These are phyloP conservation scores for Stramonita haemastoma DNA, from an alignment of 2,888 invertebrate species.

Conservation along the genomic window DNA sequence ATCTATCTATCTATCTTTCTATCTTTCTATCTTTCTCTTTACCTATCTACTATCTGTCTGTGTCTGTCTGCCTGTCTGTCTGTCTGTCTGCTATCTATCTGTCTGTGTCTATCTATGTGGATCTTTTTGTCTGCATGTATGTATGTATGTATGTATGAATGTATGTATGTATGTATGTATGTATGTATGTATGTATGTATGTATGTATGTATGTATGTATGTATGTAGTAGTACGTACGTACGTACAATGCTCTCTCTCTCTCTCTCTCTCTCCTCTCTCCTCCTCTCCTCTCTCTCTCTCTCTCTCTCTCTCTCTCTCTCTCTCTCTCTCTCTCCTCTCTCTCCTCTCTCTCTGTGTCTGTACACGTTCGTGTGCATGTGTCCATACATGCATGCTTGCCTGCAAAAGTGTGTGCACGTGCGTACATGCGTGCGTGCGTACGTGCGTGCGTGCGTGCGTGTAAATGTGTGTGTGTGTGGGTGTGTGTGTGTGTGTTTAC, in stretches of 20 bases:
- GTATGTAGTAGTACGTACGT: conserved; percentile 13
- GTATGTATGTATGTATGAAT: conserved; percentile 11
- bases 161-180: conserved; percentile 27
- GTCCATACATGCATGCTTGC: conserved; percentile 1
- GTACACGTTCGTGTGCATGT: conserved; percentile 15
- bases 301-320: neutral
- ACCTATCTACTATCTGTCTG: neutral
- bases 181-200: conserved; percentile 29
- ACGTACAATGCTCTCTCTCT: neutral
- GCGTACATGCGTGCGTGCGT: neutral
- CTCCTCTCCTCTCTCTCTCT: neutral
- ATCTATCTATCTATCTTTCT: no score
- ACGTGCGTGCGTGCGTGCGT: neutral
- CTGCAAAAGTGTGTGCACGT: neutral
- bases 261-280: neutral
- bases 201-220: conserved; percentile 13
- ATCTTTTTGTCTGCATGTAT: neutral
- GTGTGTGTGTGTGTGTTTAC: neutral
- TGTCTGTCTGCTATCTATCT: neutral
- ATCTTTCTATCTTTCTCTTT: no score
- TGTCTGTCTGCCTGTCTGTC: neutral
- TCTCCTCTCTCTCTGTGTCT: conserved; percentile 11
- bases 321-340: neutral
- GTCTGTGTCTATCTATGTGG: neutral
- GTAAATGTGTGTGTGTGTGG: neutral